Percentiles rank a stretch among this genome's conserved stretches.
Evolutionary conservation across 2,113 vertebrate species (phyloP).

Genomic region (Vulpes vulpes): DNA sequence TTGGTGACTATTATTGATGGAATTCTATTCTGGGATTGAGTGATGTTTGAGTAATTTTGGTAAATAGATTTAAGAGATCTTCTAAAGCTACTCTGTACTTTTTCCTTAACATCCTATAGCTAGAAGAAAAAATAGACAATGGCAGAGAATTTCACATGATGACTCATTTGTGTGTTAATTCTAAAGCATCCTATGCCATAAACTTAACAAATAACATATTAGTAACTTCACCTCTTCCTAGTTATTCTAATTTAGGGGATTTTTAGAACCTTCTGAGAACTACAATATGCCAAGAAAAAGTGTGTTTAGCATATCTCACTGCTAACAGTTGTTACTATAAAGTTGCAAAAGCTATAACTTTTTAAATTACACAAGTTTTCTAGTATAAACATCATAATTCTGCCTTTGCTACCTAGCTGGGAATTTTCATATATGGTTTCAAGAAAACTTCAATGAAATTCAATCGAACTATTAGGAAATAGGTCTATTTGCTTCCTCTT

Average conservation of each 20-base stretch:
- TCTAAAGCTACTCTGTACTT: neutral
- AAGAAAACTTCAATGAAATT: neutral
- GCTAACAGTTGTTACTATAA: neutral
- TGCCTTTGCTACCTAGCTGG: neutral
- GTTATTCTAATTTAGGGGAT: neutral
- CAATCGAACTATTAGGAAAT: neutral
- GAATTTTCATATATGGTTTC: neutral
- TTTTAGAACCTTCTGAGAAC: conserved; percentile 1
- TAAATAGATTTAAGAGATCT: neutral
- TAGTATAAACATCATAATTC: neutral
- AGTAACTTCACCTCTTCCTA: neutral
- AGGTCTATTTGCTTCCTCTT: neutral
- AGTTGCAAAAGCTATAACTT: neutral
- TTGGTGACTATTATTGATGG: neutral
- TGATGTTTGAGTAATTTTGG: neutral
- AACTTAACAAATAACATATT: neutral
- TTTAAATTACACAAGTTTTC: neutral
- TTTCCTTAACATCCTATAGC: neutral
- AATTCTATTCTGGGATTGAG: neutral
- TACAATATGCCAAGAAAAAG: neutral
- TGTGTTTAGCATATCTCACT: neutral
- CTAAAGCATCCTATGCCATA: neutral
- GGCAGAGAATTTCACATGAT: neutral
- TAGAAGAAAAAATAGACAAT: neutral
- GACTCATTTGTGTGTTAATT: neutral